Evolutionary conservation across 1,140 invertebrate species (phyloP), one percentile per base, ranked within the genome.

Genomic region (Zeugodacus cucurbitae): DNA sequence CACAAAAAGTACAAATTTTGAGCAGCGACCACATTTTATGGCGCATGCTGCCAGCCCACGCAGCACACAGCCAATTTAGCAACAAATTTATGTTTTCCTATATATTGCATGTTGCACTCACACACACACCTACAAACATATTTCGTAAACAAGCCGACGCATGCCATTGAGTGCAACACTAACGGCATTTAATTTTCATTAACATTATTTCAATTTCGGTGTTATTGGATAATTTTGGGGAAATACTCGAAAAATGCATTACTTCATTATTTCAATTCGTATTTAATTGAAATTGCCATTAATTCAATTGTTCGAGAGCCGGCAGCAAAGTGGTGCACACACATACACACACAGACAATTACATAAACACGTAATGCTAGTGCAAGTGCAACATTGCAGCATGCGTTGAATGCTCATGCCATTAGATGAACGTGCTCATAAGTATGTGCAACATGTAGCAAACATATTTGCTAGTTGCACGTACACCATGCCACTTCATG

Each of bases 201-300:
- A 29, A 29, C 41, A 17, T 48, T 82, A 82, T 82, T 82, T 48
- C 37, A 22, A 82, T 82, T 82, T 48, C 74, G 10, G 41, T 48
- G 34, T 74, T 74, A 74, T 74, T 74, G 67, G 17, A 74, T 82
- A 82, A 48, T 82, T 82, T 82, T 82, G 41, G n/a, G 34, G 74
- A 48, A 44, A 82, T 48, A 26, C 74, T 29, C 37, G 34, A 82
- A 48, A 74, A 48, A 48, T 82, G 74, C 74, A 82, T 82, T 82
- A 82, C 74, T 82, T 82, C 74, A 82, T 82, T 82, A 82, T 82
- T 82, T 48, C 74, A 82, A 82, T 48, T 82, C 74, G 74, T 82
- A 82, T 54, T 82, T 48, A 54, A 48, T 82, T 82, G 74, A 48
- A 82, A 82, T 82, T 44, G 74, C 74, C 74, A 82, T 48, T 82